These are phyloP conservation scores for Ptilonorhynchus violaceus DNA, from an alignment of 2,113 vertebrate species.

Conservation along the genomic window DNA sequence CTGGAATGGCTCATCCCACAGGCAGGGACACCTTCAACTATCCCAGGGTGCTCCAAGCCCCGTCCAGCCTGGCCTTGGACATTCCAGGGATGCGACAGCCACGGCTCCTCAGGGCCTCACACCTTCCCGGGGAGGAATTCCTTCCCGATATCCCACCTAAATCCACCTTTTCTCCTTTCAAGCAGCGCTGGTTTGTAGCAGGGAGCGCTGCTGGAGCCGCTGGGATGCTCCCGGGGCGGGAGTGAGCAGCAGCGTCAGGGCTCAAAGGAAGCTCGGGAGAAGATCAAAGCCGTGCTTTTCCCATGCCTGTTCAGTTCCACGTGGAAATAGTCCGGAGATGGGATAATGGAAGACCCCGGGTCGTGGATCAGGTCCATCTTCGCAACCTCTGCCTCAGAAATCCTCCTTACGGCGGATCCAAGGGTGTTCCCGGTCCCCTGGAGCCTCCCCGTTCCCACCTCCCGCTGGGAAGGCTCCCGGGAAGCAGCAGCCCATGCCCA, in stretches of 20 bases:
- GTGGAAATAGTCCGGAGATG: not conserved
- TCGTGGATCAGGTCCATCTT: not conserved
- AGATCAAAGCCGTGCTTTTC: not conserved
- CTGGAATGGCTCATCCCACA: not conserved
- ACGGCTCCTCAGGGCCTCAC: not conserved
- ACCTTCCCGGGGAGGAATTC: not conserved
- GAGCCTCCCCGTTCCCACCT: not conserved
- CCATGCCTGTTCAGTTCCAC: not conserved
- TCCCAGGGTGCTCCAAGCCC: not conserved
- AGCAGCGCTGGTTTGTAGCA: accelerated
- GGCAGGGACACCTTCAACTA: not conserved
- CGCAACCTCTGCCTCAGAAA: not conserved
- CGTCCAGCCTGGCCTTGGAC: accelerated
- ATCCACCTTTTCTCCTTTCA: accelerated
- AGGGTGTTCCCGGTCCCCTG: not conserved
- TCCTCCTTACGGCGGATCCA: accelerated
- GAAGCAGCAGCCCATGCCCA: not conserved
- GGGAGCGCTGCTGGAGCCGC: not conserved
- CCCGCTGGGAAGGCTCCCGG: not conserved
- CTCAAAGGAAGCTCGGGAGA: not conserved
- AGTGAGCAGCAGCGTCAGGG: not conserved
- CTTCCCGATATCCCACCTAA: not conserved
- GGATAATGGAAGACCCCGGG: not conserved
- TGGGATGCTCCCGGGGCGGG: not conserved
- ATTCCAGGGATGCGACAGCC: not conserved